phyloP scores from a whole-genome alignment of 2,113 vertebrate species.

The Pelecanus crispus region DNA sequence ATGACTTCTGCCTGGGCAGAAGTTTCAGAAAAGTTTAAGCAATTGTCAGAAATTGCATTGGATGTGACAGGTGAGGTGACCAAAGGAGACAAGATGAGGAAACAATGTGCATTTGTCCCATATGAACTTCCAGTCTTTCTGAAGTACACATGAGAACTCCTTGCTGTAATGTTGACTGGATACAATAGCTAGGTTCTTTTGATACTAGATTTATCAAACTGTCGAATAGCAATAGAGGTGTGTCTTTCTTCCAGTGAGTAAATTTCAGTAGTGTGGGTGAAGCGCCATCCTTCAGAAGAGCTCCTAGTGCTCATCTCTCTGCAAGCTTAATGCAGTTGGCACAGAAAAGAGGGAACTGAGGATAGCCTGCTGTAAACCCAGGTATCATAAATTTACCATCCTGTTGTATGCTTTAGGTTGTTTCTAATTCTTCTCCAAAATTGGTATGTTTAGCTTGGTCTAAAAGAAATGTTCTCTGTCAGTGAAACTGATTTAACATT shows the following conservation, averaged over 20 bases:
- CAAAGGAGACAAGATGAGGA: background rate
- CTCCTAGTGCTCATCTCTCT: background rate
- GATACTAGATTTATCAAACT: background rate
- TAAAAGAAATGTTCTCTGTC: background rate
- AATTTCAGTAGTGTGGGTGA: background rate
- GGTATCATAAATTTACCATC: background rate
- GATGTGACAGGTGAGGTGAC: background rate
- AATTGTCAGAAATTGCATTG: background rate
- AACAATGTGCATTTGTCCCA: background rate
- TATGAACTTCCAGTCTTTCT: background rate
- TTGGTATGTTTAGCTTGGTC: background rate
- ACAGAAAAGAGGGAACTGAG: background rate
- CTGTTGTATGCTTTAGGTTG: background rate
- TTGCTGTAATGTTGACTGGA: background rate
- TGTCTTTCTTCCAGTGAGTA: background rate
- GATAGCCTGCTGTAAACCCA: background rate
- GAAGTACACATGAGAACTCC: background rate
- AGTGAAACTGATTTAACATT: background rate
- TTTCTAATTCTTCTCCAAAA: background rate
- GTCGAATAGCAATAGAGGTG: background rate
- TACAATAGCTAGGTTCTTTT: background rate
- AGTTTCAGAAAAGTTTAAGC: background rate
- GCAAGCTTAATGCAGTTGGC: background rate
- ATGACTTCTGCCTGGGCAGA: background rate
- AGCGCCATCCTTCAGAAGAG: background rate